phyloP scores from a whole-genome alignment of 2,888 invertebrate species.

The Latrodectus elegans region DNA sequence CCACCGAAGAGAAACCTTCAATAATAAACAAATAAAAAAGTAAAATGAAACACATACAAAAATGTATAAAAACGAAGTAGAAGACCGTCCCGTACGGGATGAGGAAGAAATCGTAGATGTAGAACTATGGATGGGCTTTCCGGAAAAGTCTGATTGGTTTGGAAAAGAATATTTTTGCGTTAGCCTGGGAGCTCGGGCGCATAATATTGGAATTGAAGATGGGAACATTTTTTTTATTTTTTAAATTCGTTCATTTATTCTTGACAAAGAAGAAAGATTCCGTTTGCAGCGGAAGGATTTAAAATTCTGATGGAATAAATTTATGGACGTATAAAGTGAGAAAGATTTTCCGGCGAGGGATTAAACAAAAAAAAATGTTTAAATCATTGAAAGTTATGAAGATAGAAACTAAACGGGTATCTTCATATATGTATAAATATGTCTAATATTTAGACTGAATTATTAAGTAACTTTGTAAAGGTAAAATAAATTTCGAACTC shows the following conservation, averaged over 20 bases:
- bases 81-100: constrained; percentile 41
- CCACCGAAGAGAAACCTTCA: constrained; percentile 50
- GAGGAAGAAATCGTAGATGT: constrained; percentile 66
- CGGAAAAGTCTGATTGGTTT: constrained; percentile 59
- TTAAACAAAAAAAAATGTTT: neutral
- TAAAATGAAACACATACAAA: constrained; percentile 19
- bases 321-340: constrained; percentile 18
- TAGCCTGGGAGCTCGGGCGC: constrained; percentile 38
- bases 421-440: too few relatives aligned
- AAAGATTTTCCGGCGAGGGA: neutral
- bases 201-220: constrained; percentile 57
- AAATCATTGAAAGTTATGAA: neutral
- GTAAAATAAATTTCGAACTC: too few relatives aligned
- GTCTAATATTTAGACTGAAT: too few relatives aligned
- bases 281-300: constrained; percentile 39
- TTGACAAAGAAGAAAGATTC: constrained; percentile 34
- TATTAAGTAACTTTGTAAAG: too few relatives aligned
- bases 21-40: constrained; percentile 56
- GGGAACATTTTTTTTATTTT: constrained; percentile 30
- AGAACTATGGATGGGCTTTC: constrained; percentile 63
- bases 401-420: too few relatives aligned
- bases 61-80: constrained; percentile 25
- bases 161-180: constrained; percentile 64
- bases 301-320: constrained; percentile 27
- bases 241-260: constrained; percentile 60